These are phyloP conservation scores for Gymnoscopelus microlampas DNA, from an alignment of 2,797 vertebrate genomes.

Conservation along the genomic window DNA sequence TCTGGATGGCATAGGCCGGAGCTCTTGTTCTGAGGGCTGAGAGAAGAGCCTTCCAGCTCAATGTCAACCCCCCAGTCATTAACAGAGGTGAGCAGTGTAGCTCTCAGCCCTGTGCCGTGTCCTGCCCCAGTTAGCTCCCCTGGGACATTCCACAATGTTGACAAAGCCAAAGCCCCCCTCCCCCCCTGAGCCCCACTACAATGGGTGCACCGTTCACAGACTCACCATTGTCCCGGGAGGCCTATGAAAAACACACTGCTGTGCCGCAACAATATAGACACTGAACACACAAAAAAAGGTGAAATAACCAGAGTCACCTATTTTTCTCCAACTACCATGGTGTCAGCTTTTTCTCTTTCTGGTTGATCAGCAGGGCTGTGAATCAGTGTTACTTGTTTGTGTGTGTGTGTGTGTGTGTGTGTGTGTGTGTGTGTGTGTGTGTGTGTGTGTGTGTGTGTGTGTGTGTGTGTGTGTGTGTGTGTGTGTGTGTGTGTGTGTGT, in stretches of 20 bases:
- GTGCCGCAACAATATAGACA: slow-evolving; percentile 63
- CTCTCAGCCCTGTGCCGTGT: slow-evolving; percentile 38
- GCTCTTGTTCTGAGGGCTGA: slow-evolving; percentile 38
- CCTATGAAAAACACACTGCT: slow-evolving; percentile 82
- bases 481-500: no score
- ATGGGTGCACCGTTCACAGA: slow-evolving; percentile 80
- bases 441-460: background rate
- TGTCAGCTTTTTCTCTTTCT: slow-evolving; percentile 71
- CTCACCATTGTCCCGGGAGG: slow-evolving; percentile 84
- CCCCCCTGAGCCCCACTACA: slow-evolving; percentile 84
- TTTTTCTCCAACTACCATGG: slow-evolving; percentile 40
- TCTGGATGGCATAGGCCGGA: slow-evolving; percentile 35
- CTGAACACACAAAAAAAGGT: slow-evolving; percentile 72
- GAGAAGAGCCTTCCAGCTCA: slow-evolving; percentile 64
- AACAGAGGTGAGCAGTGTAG: slow-evolving; percentile 53
- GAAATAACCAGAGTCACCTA: slow-evolving; percentile 79
- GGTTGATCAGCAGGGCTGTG: slow-evolving; percentile 48
- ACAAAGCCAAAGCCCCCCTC: slow-evolving; percentile 79
- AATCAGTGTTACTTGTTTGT: slow-evolving; percentile 6
- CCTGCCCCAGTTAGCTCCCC: slow-evolving; percentile 62
- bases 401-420: slow-evolving; percentile 4
- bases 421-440: background rate
- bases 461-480: no score
- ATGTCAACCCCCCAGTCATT: slow-evolving; percentile 1
- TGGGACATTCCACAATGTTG: slow-evolving; percentile 84